Percentiles rank a stretch among this genome's conserved stretches.
Conservation (phyloP, 2,113 vertebrate species). For the Canis aureus region DNA sequence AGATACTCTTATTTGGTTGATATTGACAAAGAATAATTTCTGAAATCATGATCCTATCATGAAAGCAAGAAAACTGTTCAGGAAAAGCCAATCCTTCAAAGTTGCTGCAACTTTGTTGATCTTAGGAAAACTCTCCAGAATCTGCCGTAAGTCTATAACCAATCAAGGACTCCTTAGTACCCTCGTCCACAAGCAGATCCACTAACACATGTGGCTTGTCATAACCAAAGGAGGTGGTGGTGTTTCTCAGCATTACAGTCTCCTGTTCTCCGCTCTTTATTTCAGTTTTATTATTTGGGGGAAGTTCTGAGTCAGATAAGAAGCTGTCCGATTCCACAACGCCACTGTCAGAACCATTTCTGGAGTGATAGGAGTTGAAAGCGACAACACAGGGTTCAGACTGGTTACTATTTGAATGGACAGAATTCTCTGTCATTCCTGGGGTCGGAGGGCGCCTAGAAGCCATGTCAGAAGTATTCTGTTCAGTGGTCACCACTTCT, state of each 20-base stretch:
- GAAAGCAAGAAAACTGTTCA: neutral
- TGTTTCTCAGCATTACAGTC: neutral
- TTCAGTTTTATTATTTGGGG: neutral
- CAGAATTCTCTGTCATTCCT: slow-evolving; percentile 61
- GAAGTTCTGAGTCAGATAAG: slow-evolving; percentile 14
- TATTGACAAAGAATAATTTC: neutral
- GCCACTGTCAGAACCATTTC: slow-evolving; percentile 65
- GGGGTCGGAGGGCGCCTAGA: neutral
- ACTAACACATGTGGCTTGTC: slow-evolving; percentile 87
- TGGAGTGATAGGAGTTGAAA: slow-evolving; percentile 68
- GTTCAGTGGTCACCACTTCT: slow-evolving; percentile 25
- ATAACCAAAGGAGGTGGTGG: slow-evolving; percentile 84
- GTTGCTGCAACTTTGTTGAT: neutral
- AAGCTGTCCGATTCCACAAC: neutral
- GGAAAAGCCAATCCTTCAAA: neutral
- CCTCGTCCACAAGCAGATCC: slow-evolving; percentile 77
- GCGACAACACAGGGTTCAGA: slow-evolving; percentile 46
- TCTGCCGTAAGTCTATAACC: slow-evolving; percentile 79
- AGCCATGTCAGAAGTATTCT: neutral
- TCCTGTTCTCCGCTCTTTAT: slow-evolving; percentile 33
- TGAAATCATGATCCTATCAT: neutral
- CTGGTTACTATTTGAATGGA: slow-evolving; percentile 66
- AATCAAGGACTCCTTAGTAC: slow-evolving; percentile 81
- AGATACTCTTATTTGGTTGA: neutral
- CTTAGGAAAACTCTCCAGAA: neutral